These are phyloP conservation scores for Pandemis cinnamomeana DNA, from an alignment of 2,888 invertebrate species.

Conservation along the genomic window DNA sequence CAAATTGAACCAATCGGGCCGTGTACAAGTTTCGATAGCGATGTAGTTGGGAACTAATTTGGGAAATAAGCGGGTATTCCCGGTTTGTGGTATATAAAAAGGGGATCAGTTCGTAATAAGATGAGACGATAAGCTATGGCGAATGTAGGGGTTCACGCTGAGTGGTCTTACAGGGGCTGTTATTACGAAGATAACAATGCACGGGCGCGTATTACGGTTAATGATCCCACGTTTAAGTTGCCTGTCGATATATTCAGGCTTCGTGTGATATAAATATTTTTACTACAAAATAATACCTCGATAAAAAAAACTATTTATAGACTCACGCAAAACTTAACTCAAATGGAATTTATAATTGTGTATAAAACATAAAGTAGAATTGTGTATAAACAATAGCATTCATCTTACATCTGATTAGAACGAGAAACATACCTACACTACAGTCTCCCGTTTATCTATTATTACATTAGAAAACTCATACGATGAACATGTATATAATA, in stretches of 20 bases:
- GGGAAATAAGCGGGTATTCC: constrained; percentile 78
- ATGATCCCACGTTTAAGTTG: constrained; percentile 25
- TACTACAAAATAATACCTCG: not conserved
- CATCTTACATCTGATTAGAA: constrained; percentile 6
- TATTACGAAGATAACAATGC: constrained; percentile 42
- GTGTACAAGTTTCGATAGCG: constrained; percentile 82
- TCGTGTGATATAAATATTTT: constrained; percentile 12
- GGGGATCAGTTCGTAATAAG: constrained; percentile 70
- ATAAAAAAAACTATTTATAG: no score
- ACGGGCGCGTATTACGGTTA: constrained; percentile 33
- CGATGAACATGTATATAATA: constrained; percentile 42
- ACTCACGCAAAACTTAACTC: no score
- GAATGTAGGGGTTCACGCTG: constrained; percentile 41
- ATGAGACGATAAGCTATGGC: constrained; percentile 58
- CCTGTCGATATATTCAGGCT: constrained; percentile 22
- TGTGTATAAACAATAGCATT: not conserved
- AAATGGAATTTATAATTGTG: no score
- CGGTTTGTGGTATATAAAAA: constrained; percentile 77
- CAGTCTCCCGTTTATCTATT: constrained; percentile 48
- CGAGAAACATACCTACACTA: not conserved
- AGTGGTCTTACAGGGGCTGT: constrained; percentile 41
- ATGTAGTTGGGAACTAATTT: constrained; percentile 82
- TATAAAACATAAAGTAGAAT: no score
- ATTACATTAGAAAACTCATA: constrained; percentile 56
- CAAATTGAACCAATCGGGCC: constrained; percentile 82